Base-by-base conservation (phyloP, 2,888 invertebrate species). In the Hylaea fasciaria region DNA sequence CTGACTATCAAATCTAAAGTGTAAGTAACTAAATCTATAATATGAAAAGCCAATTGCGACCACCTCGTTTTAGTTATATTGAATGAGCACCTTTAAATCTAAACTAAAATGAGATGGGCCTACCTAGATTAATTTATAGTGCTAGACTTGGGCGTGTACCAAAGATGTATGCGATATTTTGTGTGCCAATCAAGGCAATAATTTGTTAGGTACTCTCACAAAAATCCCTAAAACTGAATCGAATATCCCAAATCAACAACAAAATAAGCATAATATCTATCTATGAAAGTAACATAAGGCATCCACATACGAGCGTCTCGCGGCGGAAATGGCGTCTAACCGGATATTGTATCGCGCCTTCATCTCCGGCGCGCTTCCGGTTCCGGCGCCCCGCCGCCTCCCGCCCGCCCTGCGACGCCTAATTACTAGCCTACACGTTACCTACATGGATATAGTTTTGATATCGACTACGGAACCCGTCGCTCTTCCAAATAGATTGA, bases 301-400 rank as follows among this genome's bases (percentile, higher is more conserved):
- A 71, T 77, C 75, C 83, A 83, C 87, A 89, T 85, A 86, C 83
- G 81, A 54, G 80, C 80, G 83, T 87, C 87, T 85, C 88, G 86
- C 86, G 89, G 87, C 89, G 91, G 92, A 91, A 89, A 91, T 89
- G 87, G 91, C 90, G 89, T 87, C 89, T 86, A 88, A 90, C 92
- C 91, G 92, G 92, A 92, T 92, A 92, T 92, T 92, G 91, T 92
- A 92, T 92, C 92, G 92, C 89, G 91, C 89, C 91, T 92, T 92
- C 92, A 92, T 92, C 92, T 92, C 92, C 92, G 92, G 92, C 84
- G 79, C 69, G 85, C 88, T 88, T 91, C 91, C 91, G 86, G 81
- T 87, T 90, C 90, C 89, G 84, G 80, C 81, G 75, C 80, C 83
- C 80, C 60, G 50, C 47, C 54, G 28, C 55, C 45, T 75, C 77